A percentile compares a stretch with the other conserved stretches of the same genome.
phyloP scores from a whole-genome alignment of 2,797 vertebrate species.

The Smutsia temminckii region DNA sequence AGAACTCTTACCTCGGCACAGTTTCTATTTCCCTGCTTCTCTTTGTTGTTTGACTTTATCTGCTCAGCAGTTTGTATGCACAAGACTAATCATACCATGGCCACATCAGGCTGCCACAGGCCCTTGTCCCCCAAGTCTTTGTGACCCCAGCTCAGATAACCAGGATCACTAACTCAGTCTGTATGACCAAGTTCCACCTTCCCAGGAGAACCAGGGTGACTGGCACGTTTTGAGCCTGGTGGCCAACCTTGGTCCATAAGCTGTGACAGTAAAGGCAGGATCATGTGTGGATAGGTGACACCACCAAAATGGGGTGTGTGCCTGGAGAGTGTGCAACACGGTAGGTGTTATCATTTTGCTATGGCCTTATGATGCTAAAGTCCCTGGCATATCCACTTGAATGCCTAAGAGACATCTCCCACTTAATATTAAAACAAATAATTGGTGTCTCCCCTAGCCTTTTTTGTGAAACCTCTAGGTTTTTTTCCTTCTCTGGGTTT shows the following conservation, averaged over 20 bases:
- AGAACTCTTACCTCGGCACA: neutral
- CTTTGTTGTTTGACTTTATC: neutral
- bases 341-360: too few species aligned
- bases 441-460: neutral
- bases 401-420: neutral
- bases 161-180: neutral
- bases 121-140: neutral
- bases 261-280: neutral
- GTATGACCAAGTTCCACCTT: neutral
- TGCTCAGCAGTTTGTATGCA: neutral
- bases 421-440: neutral
- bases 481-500: neutral
- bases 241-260: neutral
- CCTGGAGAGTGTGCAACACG: too few species aligned
- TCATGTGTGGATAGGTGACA: neutral
- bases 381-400: neutral
- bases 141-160: neutral
- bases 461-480: neutral
- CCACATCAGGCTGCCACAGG: neutral
- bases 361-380: neutral
- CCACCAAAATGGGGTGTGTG: neutral
- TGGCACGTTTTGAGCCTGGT: neutral
- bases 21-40: neutral
- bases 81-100: neutral
- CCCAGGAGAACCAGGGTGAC: neutral